Base-by-base conservation (phyloP, 2,113 vertebrate genomes). In the Paratilapia polleni region DNA sequence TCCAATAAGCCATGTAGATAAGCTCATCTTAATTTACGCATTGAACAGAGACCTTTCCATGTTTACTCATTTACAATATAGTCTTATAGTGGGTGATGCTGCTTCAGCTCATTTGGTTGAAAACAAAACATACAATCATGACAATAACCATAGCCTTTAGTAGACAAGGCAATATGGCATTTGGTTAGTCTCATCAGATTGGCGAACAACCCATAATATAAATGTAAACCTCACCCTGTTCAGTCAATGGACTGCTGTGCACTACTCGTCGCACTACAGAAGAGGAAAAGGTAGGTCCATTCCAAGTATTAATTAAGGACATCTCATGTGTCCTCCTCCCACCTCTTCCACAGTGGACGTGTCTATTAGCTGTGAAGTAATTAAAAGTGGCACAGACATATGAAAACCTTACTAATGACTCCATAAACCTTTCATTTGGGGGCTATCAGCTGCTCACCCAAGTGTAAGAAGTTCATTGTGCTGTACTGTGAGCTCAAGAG, bases 381-480 rank as follows among this genome's bases (percentile, higher is more conserved):
- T 93, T 93, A 91, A 91, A 92, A 91, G 74, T 87, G 88, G 79
- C 88, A 90, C 52, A 77, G 85, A 87, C 82, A 81, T 93, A 92
- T 88, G 89, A 88, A 93, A 93, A 90, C 81, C 77, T 80, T 82
- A 84, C 81, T 91, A 93, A 93, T 93, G 90, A 89, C 66, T 90
- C 77, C 26, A 88, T 93, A 92, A 94, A 91, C 77, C 87, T 90
- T 89, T 86, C 74, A 86, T 80, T 87, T 70, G 31, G 26, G 77
- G 81, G 78, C 84, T 87, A 89, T 89, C 89, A 89, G 78, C 79
- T 89, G 85, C 80, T 91, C 78, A 88, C 62, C 83, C 85, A 62
- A 81, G 90, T 88, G 88, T 70, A 92, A 85, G 77, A 63, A 54
- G 78, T 80, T 89, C 81, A 89, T 80, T 83, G 80, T 88, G 62